Base-by-base conservation (phyloP, 1,140 invertebrate genomes). In the Meteorus sp. region DNA sequence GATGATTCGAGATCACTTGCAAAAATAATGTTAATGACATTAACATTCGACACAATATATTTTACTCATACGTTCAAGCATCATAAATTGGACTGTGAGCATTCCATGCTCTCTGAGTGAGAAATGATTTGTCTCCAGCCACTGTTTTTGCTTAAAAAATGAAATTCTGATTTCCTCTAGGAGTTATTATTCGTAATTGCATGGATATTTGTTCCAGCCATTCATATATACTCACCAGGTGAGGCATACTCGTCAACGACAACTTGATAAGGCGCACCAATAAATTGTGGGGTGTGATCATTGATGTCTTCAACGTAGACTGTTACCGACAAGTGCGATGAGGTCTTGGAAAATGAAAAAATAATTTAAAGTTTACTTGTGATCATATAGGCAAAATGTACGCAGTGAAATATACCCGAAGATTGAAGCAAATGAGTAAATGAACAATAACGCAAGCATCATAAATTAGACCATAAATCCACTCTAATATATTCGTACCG, bases 231-330 rank as follows among this genome's bases (percentile, higher is more conserved):
- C 75, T 83, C 83, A 86, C 89, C 90, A 52, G 86, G 81, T 55
- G 89, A 86, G 3, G 89, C 90, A 17, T 90, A 81, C 71, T 94
- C 91, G 63, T 93, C 90, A 19, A 94, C 88, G 35, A 85, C 85
- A 1, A 93, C 81, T 22, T 85, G 79, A 70, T 93, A 94, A 8
- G 91, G 91, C 7, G 87, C 84, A 48, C 89, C 86, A 13, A 89
- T 69, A 72, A 92, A 92, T 66, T 83, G 74, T 0, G 89, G 89
- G 1, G 85, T 81, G 73, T 93, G 89, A 74, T 92, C 90, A 69
- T 93, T 93, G 20, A 92, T 84, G 71, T 93, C 91, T 75, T 93
- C 90, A 2, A 94, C 88, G 70, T 92, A 93, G 1, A 92, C 89
- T 0, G 90, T 93, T 31, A 93, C 86, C 9, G 89, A 91, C 5